Evolutionary conservation across 2,113 vertebrate genomes (phyloP), one percentile per base, ranked within the genome.

Genomic region (Paramormyrops kingsleyae): DNA sequence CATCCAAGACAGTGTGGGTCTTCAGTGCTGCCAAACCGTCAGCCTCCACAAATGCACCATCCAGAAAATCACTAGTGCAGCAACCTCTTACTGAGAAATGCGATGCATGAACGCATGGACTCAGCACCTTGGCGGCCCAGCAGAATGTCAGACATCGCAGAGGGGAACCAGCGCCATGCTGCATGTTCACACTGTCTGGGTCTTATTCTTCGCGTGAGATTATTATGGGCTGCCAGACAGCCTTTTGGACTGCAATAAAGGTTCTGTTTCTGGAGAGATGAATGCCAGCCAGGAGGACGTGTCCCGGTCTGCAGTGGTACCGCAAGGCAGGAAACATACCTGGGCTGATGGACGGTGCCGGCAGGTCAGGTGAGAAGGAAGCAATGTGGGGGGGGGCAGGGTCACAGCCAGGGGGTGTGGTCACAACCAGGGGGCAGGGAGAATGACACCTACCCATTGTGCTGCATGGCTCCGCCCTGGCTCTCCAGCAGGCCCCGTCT

Each of bases 361-460:
- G 15, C 27, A 31, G 12, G 52, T 35, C 85, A 87, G 1, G 21
- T 39, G n/a, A 42, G 39, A 50, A 27, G 44, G 24, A 50, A 31
- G 66, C 31, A 19, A 24, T 49, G 35, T 66, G 15, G 27, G 70
- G 77, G 59, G 27, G 42, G 39, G 56, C 3, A 0, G 42, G 52
- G n/a, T 27, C 84, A 66, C 49, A 39, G 27, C 13, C 86, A 92
- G 24, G 83, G 56, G 90, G 90, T 84, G 62, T 53, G 74, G 83
- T 17, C n/a, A 31, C 9, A 47, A 24, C 42, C 80, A 83, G 80
- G 56, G 46, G 47, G 56, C 47, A 88, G 56, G 56, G 83, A 91
- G 42, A 90, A 92, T 91, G 59, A 91, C 92, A 98, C 98, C 97
- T 97, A 99, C 98, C 98, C 98, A 95, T 99, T 98, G 92, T 97